Evolutionary conservation across 2,113 vertebrate species (phyloP).

Genomic region (Syngnathus floridae): DNA sequence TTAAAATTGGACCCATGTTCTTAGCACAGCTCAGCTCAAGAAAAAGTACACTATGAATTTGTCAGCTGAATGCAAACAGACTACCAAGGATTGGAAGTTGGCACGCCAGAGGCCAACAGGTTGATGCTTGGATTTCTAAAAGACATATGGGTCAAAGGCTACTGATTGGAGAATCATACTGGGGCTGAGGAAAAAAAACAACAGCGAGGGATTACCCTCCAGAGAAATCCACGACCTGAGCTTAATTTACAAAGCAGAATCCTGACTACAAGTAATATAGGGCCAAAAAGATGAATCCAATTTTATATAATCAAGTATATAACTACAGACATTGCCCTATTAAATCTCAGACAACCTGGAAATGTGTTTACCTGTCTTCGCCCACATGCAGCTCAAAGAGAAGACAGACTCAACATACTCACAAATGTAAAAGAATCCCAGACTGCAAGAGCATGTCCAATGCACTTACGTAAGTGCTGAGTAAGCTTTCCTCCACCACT

Average conservation of each 20-base stretch:
- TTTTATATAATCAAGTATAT: neutral
- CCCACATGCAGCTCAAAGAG: neutral
- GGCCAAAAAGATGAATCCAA: slow-evolving; percentile 6
- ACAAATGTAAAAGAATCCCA: neutral
- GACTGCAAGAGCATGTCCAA: slow-evolving; percentile 1
- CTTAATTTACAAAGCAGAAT: slow-evolving; percentile 1
- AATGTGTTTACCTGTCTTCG: neutral
- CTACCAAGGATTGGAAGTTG: neutral
- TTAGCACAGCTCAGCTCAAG: neutral
- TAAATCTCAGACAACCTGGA: neutral
- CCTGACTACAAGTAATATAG: neutral
- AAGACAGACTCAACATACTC: neutral
- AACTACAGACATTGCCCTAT: neutral
- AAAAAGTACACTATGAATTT: neutral
- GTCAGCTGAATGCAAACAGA: neutral
- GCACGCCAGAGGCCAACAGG: slow-evolving; percentile 2
- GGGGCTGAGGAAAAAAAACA: slow-evolving; percentile 1
- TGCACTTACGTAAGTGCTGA: neutral
- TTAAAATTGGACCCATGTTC: neutral
- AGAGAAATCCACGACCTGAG: neutral
- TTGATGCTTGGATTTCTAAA: slow-evolving; percentile 2
- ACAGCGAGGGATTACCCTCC: slow-evolving; percentile 3
- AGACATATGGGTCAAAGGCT: neutral
- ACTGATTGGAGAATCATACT: neutral
- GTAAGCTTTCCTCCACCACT: neutral